These are phyloP conservation scores for Haliclona indistincta DNA, from an alignment of 37 sponge, comb jelly and placozoan species.

Conservation along the genomic window DNA sequence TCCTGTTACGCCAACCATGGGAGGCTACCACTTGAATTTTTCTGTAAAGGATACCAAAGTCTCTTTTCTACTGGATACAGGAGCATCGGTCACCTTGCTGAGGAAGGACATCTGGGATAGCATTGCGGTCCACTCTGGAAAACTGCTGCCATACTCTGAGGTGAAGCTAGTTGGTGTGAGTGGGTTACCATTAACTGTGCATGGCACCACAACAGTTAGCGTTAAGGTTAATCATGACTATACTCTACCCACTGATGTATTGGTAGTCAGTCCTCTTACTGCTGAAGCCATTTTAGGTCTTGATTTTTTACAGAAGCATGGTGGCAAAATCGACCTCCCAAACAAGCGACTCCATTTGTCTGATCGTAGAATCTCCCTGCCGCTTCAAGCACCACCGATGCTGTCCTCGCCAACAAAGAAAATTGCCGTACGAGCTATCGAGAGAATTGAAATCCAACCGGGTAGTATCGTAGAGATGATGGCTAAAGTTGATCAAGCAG, in stretches of 20 bases:
- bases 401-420: too few species aligned
- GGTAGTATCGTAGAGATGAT: constrained; percentile 11
- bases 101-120: constrained; percentile 5
- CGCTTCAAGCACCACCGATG: too few species aligned
- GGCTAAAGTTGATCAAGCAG: background rate
- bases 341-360: background rate
- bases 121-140: background rate
- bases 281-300: constrained; percentile 27
- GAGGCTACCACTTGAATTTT: background rate
- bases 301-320: constrained; percentile 17
- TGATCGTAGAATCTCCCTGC: too few species aligned
- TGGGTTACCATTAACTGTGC: constrained; percentile 2
- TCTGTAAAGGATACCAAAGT: constrained; percentile 11
- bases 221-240: background rate
- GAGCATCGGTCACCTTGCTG: constrained; percentile 21
- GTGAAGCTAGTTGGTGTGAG: constrained; percentile 21
- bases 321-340: background rate
- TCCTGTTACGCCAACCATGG: background rate
- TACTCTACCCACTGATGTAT: background rate
- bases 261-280: constrained; percentile 1
- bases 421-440: too few species aligned
- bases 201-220: background rate
- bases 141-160: background rate
- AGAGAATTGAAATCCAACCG: background rate
- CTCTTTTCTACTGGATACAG: constrained; percentile 36